Evolutionary conservation across 2,797 vertebrate species (phyloP).

Genomic region (Gobionotothen gibberifrons): DNA sequence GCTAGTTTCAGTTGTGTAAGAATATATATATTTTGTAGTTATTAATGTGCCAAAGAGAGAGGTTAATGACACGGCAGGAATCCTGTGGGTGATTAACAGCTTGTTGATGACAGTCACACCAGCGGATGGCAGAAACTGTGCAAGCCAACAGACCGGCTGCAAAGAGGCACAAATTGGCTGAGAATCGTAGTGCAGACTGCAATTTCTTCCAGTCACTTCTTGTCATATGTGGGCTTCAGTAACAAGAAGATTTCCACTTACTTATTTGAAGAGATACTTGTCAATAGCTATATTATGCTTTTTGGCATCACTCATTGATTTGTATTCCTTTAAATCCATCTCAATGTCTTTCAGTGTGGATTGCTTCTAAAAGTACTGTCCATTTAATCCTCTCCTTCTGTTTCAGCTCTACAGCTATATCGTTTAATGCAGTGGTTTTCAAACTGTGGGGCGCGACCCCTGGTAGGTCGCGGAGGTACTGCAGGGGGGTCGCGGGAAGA

Average conservation of each 20-base stretch:
- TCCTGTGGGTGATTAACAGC: slow-evolving; percentile 57
- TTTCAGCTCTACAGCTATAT: slow-evolving; percentile 17
- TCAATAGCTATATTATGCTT: slow-evolving; percentile 13
- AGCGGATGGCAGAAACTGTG: slow-evolving; percentile 26
- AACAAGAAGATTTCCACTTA: slow-evolving; percentile 8
- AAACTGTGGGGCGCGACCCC: too few species aligned
- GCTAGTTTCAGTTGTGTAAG: slow-evolving; percentile 11
- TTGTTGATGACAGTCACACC: slow-evolving; percentile 46
- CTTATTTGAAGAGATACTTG: slow-evolving; percentile 4
- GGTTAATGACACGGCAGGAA: slow-evolving; percentile 21
- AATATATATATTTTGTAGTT: slow-evolving; percentile 4
- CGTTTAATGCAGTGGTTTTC: too few species aligned
- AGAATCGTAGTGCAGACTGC: not conserved
- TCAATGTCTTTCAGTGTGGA: not conserved
- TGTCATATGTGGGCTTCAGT: slow-evolving; percentile 20
- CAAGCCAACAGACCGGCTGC: slow-evolving; percentile 35
- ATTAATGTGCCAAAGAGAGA: not conserved
- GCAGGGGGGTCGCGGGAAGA: too few species aligned
- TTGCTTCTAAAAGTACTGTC: slow-evolving; percentile 14
- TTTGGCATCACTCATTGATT: not conserved
- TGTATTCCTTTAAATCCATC: not conserved
- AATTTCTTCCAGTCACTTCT: slow-evolving; percentile 2
- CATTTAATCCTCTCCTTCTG: slow-evolving; percentile 11
- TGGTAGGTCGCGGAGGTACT: too few species aligned
- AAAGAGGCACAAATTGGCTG: slow-evolving; percentile 42